Percentiles rank a stretch among this genome's conserved stretches.
These are phyloP conservation scores for Spodoptera picta DNA, from an alignment of 2,888 invertebrate species.

Conservation along the genomic window DNA sequence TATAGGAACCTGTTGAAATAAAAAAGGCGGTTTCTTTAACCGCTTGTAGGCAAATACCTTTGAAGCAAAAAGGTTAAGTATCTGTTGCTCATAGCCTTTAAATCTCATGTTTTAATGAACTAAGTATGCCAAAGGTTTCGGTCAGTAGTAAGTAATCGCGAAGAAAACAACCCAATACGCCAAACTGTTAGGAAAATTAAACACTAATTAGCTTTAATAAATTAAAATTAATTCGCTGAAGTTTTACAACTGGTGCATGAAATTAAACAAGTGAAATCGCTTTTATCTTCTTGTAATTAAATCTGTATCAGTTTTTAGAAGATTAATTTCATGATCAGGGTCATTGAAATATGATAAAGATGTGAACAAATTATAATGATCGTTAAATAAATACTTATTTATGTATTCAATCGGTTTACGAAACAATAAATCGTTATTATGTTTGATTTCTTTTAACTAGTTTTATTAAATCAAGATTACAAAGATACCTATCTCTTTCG, in stretches of 20 bases:
- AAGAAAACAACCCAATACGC: not conserved
- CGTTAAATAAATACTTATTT: too few species aligned
- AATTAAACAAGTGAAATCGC: too few species aligned
- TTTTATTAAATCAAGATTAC: not conserved
- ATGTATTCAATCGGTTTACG: too few species aligned
- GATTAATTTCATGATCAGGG: too few species aligned
- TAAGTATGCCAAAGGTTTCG: not conserved
- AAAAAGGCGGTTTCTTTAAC: constrained; percentile 9
- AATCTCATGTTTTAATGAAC: not conserved
- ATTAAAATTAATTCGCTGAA: not conserved
- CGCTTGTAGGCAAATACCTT: constrained; percentile 16
- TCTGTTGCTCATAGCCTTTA: not conserved
- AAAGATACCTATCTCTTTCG: constrained; percentile 25
- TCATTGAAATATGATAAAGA: too few species aligned
- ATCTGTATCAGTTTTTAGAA: too few species aligned
- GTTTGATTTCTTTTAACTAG: too few species aligned
- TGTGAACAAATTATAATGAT: too few species aligned
- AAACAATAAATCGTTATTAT: too few species aligned
- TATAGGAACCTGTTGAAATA: not conserved
- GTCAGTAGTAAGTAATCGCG: not conserved
- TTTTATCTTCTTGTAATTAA: too few species aligned
- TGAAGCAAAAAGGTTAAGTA: constrained; percentile 17
- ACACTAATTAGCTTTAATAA: not conserved
- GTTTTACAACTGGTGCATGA: not conserved
- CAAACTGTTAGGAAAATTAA: too few species aligned